Conservation (phyloP, 2,888 invertebrate genomes). For the Drosophila mercatorum region DNA sequence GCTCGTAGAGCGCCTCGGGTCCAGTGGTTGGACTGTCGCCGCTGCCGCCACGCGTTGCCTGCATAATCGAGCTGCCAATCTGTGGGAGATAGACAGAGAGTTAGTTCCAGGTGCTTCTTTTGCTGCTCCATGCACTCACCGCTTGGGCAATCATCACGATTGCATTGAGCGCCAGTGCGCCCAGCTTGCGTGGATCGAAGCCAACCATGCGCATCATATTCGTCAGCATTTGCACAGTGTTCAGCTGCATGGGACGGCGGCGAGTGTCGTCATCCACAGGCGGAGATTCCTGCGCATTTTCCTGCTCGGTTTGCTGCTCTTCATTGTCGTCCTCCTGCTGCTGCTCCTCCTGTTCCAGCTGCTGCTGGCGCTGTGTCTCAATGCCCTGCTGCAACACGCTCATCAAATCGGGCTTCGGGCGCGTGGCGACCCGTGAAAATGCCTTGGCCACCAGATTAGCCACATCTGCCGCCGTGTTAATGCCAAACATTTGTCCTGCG, state of each 20-base stretch:
- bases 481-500: slow-evolving; percentile 84
- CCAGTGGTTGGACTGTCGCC: slow-evolving; percentile 32
- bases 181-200: slow-evolving; percentile 90
- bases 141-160: slow-evolving; percentile 93
- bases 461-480: slow-evolving; percentile 86
- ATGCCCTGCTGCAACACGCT: slow-evolving; percentile 67
- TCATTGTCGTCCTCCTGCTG: slow-evolving; percentile 37
- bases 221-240: slow-evolving; percentile 68
- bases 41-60: slow-evolving; percentile 52
- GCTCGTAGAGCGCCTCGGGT: slow-evolving; percentile 70
- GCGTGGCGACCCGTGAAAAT: slow-evolving; percentile 80
- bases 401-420: slow-evolving; percentile 68
- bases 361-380: slow-evolving; percentile 23
- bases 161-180: slow-evolving; percentile 93
- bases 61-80: slow-evolving; percentile 80
- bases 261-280: slow-evolving; percentile 37
- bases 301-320: slow-evolving; percentile 48
- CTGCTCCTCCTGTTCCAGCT: slow-evolving; percentile 18
- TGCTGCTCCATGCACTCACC: slow-evolving; percentile 85
- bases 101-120: neutral
- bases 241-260: slow-evolving; percentile 47
- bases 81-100: neutral
- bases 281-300: slow-evolving; percentile 66
- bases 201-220: slow-evolving; percentile 90
- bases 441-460: slow-evolving; percentile 87